Evolutionary conservation across 2,113 vertebrate genomes (phyloP), one percentile per base, ranked within the genome.

Genomic region (Perca fluviatilis): DNA sequence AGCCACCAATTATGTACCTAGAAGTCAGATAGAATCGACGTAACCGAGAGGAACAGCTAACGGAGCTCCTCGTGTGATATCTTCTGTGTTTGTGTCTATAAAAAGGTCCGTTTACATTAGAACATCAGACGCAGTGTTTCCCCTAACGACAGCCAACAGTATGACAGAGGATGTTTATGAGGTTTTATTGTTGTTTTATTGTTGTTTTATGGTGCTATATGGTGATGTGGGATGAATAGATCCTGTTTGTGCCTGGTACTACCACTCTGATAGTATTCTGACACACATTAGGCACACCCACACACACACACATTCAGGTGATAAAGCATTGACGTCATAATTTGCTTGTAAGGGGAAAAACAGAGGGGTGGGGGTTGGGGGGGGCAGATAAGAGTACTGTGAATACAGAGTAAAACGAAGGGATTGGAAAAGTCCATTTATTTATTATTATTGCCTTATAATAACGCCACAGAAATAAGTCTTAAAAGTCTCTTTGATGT

Each of bases 191-290:
- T 11, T 19, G 18, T 14, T 73, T 47, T 30, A 60, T 47, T 18
- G 40, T 11, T 19, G n/a, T 18, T 18, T 5, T 70, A 21, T 15
- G 1, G 11, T 3, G n/a, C 5, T 72, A 47, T 47, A 72, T 27
- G 23, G 36, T 3, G 56, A 61, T 7, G 40, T 73, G n/a, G 9
- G 11, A 46, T 68, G 16, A 49, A 21, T 15, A 12, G 11, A 6
- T 30, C 23, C 43, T 21, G 11, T 73, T n/a, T 33, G 70, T 62
- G 14, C 72, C 72, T 63, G 58, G 72, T 36, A 74, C 58, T 62
- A 16, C 25, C 71, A 61, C 71, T 74, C 40, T 61, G 56, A 61
- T 10, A 23, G 27, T 3, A 54, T n/a, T 40, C 21, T 40, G 33
- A 56, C 30, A 51, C 18, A 13, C 49, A 33, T 10, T 12, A 33